Evolutionary conservation across 2,113 vertebrate genomes (phyloP), one percentile per base, ranked within the genome.

Genomic region (Notiomystis cincta): DNA sequence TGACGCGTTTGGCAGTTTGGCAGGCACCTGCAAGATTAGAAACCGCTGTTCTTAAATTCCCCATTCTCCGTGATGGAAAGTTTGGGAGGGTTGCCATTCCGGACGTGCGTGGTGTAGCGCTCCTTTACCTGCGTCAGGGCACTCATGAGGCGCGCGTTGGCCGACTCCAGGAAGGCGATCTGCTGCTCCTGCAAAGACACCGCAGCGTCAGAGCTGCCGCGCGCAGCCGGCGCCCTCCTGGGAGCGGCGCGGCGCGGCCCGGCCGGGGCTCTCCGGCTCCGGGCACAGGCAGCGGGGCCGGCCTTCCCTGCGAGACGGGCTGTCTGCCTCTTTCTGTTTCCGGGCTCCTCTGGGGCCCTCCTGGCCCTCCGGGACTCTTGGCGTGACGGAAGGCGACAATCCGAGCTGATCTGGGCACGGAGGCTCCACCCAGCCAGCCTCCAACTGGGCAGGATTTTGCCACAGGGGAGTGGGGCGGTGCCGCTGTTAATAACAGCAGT

Each of bases 51-150:
- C 93, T 98, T 99, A 98, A 99, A 99, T 98, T 99, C 99, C 82
- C 99, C 99, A 85, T 99, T 99, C 98, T 99, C 99, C 90, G 99
- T 99, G 98, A 99, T 99, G 95, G 99, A 99, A 94, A 99, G 99
- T 89, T 99, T 99, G 76, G 99, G 98, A 17, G 99, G 99, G 97
- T 99, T 98, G 95, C 99, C 99, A 83, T 99, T 99, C 96, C 98
- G 98, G 84, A 98, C 97, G 85, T 99, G 98, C 92, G 98, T 87
- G 97, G 98, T 98, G 98, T 99, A 99, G 69, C 98, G 99, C 97
- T 99, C 99, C 98, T 99, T 99, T 97, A 99, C 99, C 93, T 99
- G 99, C 6, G 99, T 99, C 96, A 99, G 98, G 16, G 99, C 99
- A 15, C 98, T 98, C 99, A 99, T 99, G 94, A 99, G 98, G 62